These are phyloP conservation scores for Phaedon cochleariae DNA, from an alignment of 2,888 invertebrate genomes.

Conservation along the genomic window DNA sequence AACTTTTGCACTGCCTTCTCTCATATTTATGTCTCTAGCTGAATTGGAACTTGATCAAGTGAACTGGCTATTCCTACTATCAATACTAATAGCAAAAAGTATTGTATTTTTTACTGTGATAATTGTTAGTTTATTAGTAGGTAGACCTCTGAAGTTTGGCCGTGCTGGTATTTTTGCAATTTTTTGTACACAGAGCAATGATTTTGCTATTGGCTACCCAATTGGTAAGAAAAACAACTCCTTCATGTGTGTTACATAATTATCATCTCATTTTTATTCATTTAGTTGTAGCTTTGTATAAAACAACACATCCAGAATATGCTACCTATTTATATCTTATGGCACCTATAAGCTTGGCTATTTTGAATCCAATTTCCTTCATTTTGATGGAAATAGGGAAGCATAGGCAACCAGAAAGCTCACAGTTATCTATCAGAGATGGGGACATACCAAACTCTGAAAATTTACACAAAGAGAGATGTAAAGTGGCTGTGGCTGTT, in stretches of 20 bases:
- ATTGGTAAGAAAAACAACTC: conserved; percentile 78
- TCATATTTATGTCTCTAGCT: conserved; percentile 91
- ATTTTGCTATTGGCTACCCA: conserved; percentile 96
- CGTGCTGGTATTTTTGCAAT: conserved; percentile 92
- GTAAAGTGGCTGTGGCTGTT: conserved; percentile 58
- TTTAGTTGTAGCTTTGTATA: conserved; percentile 86
- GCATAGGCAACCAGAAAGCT: conserved; percentile 56
- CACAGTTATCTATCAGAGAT: conserved; percentile 47
- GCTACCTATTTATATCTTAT: conserved; percentile 89
- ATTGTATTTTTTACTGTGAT: conserved; percentile 84
- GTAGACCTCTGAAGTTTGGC: conserved; percentile 82
- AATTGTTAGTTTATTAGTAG: conserved; percentile 78
- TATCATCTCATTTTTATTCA: conserved; percentile 34
- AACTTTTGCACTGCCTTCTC: conserved; percentile 89
- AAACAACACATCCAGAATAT: conserved; percentile 87
- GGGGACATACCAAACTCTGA: conserved; percentile 41
- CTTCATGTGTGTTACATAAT: too few species aligned
- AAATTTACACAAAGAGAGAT: conserved; percentile 52
- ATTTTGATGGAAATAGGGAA: conserved; percentile 81
- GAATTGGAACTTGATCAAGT: conserved; percentile 83
- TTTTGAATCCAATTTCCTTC: conserved; percentile 92
- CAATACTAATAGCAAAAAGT: conserved; percentile 86
- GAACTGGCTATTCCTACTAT: conserved; percentile 90
- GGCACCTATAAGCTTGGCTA: conserved; percentile 92
- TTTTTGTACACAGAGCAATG: conserved; percentile 96